These are phyloP conservation scores for Octonoba sinensis DNA, from an alignment of 2,888 invertebrate genomes.

Conservation along the genomic window DNA sequence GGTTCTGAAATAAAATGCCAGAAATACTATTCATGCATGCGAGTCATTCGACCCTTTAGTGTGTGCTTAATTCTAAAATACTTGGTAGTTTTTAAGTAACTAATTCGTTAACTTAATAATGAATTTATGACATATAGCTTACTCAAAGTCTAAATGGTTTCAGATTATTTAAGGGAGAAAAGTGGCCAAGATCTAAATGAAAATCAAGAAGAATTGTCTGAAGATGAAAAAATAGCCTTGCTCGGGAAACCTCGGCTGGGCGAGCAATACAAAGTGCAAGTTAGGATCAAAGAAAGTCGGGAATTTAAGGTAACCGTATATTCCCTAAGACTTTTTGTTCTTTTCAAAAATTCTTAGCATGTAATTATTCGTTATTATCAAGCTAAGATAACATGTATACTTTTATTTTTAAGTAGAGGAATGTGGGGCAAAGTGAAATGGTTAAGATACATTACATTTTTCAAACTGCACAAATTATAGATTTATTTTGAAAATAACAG, in stretches of 20 bases:
- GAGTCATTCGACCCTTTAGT: no score
- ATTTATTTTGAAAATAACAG: no score
- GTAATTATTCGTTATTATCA: neutral
- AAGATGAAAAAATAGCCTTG: slow-evolving; percentile 83
- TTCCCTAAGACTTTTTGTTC: neutral
- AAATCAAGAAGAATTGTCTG: slow-evolving; percentile 53
- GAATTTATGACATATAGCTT: neutral
- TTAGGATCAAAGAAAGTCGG: slow-evolving; percentile 96
- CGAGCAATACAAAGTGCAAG: slow-evolving; percentile 85
- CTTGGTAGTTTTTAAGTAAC: neutral
- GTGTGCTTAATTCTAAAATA: no score
- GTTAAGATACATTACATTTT: no score
- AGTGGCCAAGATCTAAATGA: slow-evolving; percentile 36
- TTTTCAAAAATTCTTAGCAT: neutral
- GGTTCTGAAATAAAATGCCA: no score
- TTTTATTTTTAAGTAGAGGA: no score
- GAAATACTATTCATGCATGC: no score
- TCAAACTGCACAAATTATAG: no score
- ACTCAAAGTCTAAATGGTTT: neutral
- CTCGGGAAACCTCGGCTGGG: slow-evolving; percentile 93
- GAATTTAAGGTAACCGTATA: slow-evolving; percentile 88
- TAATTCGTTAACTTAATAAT: neutral
- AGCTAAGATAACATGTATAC: neutral
- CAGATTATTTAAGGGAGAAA: slow-evolving; percentile 47
- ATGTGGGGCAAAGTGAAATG: no score